A percentile compares a stretch with the other conserved stretches of the same genome.
These are phyloP conservation scores for Saimiri boliviensis DNA, from an alignment of 2,113 vertebrate genomes.

Conservation along the genomic window DNA sequence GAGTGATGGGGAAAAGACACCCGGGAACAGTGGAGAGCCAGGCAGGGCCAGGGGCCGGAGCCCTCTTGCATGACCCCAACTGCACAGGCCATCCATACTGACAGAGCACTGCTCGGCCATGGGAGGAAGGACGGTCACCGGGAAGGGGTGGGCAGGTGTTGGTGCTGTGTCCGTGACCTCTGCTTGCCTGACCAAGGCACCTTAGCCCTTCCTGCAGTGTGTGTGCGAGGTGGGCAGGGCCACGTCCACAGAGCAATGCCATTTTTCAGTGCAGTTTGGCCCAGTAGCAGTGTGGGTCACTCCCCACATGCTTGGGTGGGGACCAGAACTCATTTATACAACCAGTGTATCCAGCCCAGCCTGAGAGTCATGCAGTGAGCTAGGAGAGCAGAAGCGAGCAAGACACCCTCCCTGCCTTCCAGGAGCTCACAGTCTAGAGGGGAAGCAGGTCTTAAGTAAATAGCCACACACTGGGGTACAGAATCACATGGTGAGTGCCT, in stretches of 20 bases:
- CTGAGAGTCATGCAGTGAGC: not conserved
- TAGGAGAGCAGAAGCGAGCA: not conserved
- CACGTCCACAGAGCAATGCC: not conserved
- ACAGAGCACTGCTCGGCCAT: fast-evolving
- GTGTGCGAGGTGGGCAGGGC: not conserved
- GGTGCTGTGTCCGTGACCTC: not conserved
- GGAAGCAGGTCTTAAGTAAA: not conserved
- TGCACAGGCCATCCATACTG: too few species aligned
- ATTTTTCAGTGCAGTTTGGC: not conserved
- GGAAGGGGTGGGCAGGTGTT: not conserved
- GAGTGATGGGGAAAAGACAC: not conserved
- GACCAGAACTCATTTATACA: too few species aligned
- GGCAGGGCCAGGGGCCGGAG: not conserved
- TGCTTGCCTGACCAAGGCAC: not conserved
- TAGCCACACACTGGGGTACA: too few species aligned
- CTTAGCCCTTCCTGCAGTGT: not conserved
- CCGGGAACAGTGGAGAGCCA: not conserved
- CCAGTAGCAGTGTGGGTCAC: not conserved
- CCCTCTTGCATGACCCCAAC: not conserved
- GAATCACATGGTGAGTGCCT: not conserved
- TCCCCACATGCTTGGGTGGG: not conserved
- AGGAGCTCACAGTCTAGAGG: not conserved
- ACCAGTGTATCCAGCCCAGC: too few species aligned
- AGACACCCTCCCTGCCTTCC: not conserved
- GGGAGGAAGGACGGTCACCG: not conserved